Percentiles rank a stretch among this genome's conserved stretches.
Evolutionary conservation across 2,797 vertebrate genomes (phyloP).

Genomic region (Phoeniculus purpureus): DNA sequence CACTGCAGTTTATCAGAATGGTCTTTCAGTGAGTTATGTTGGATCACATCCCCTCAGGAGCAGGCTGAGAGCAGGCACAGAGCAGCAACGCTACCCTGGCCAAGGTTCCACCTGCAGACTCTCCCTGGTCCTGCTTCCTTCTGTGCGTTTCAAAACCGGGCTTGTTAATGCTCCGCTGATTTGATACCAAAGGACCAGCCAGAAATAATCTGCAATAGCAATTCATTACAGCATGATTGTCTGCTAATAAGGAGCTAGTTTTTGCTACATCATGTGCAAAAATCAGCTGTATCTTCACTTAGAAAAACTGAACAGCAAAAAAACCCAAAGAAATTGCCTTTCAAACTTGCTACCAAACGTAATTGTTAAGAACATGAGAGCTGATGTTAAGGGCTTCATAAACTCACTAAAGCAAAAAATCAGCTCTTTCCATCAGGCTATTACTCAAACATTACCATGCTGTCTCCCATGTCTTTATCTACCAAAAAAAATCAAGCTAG

Average conservation of each 20-base stretch:
- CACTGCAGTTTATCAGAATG: neutral
- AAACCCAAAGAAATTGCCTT: neutral
- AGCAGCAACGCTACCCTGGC: neutral
- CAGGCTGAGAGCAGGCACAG: neutral
- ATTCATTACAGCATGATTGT: neutral
- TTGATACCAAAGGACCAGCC: neutral
- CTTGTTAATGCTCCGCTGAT: neutral
- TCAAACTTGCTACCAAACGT: neutral
- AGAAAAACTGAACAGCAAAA: neutral
- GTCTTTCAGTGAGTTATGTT: fast-evolving
- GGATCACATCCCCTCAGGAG: neutral
- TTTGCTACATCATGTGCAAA: neutral
- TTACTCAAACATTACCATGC: neutral
- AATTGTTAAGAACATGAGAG: neutral
- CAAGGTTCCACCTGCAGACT: neutral
- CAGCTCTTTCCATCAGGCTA: neutral
- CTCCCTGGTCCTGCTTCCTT: neutral
- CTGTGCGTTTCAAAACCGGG: neutral
- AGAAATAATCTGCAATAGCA: neutral
- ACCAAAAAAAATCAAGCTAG: neutral
- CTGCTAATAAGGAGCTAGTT: neutral
- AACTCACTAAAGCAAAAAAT: neutral
- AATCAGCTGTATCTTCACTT: neutral
- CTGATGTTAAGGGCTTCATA: slow-evolving; percentile 15
- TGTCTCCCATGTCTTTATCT: neutral